phyloP scores from a whole-genome alignment of 2,797 vertebrate genomes.

The Propithecus perrieri region DNA sequence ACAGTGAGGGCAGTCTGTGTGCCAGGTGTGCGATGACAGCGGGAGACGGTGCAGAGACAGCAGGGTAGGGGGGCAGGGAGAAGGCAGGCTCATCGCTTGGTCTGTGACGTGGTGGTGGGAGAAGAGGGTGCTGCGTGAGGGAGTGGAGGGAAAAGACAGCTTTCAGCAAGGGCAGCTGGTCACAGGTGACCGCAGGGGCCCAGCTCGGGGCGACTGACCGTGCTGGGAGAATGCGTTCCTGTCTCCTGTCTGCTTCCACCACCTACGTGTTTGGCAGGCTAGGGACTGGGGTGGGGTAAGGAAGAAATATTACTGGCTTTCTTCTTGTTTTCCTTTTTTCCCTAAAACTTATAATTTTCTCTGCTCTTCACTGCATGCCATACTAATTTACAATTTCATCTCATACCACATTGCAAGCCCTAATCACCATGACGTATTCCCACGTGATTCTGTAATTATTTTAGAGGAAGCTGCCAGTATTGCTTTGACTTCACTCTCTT shows the following conservation, averaged over 20 bases:
- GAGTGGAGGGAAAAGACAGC: background rate
- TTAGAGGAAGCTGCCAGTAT: conserved; percentile 62
- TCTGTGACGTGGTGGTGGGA: accelerated
- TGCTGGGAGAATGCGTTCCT: background rate
- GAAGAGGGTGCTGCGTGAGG: background rate
- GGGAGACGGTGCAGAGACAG: background rate
- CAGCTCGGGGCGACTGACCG: background rate
- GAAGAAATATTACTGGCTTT: background rate
- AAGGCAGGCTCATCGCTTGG: background rate
- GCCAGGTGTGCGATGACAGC: background rate
- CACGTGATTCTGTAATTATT: conserved; percentile 49
- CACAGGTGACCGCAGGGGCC: background rate
- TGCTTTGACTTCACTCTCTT: conserved; percentile 68
- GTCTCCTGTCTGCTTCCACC: background rate
- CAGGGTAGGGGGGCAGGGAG: background rate
- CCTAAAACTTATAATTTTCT: background rate
- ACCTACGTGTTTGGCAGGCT: background rate
- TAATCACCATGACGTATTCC: background rate
- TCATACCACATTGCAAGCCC: background rate
- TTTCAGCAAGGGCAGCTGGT: background rate
- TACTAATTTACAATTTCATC: background rate
- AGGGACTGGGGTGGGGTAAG: background rate
- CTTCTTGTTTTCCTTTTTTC: background rate
- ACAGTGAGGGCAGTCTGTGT: accelerated
- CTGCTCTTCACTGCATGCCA: background rate